A percentile compares a stretch with the other conserved stretches of the same genome.
Conservation (phyloP, 2,888 invertebrate species). For the Diaprepes abbreviatus region DNA sequence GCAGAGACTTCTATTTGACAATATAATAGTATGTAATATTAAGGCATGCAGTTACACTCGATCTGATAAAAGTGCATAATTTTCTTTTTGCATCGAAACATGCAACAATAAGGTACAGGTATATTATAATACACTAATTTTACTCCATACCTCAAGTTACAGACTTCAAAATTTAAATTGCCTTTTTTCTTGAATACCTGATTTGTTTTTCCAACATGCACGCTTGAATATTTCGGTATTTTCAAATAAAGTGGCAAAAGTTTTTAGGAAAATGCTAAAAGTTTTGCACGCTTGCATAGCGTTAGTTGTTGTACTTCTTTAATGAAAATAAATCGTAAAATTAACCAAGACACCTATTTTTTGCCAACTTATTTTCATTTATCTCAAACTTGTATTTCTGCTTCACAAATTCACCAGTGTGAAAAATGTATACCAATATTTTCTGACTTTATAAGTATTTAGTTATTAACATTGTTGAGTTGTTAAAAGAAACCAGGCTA, state of each 20-base stretch:
- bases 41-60: conserved; percentile 25
- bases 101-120: conserved; percentile 26
- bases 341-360: too few relatives aligned
- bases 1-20: conserved; percentile 35
- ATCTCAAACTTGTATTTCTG: too few relatives aligned
- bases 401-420: too few relatives aligned
- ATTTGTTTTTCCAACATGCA: conserved; percentile 19
- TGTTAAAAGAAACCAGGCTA: too few relatives aligned
- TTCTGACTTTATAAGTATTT: too few relatives aligned
- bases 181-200: conserved; percentile 11
- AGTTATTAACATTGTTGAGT: too few relatives aligned
- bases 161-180: conserved; percentile 26
- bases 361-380: too few relatives aligned
- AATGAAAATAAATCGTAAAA: too few relatives aligned
- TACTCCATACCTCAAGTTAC: conserved; percentile 18
- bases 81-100: conserved; percentile 33
- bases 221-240: background rate
- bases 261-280: background rate
- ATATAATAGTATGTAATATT: conserved; percentile 40
- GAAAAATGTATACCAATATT: too few relatives aligned
- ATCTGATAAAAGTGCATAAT: conserved; percentile 39
- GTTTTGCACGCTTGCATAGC: too few relatives aligned
- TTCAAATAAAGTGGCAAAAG: background rate
- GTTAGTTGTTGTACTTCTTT: too few relatives aligned
- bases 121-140: conserved; percentile 34